Evolutionary conservation across 2,113 vertebrate genomes (phyloP), one percentile per base, ranked within the genome.

Genomic region (Rhabdomys dilectus): DNA sequence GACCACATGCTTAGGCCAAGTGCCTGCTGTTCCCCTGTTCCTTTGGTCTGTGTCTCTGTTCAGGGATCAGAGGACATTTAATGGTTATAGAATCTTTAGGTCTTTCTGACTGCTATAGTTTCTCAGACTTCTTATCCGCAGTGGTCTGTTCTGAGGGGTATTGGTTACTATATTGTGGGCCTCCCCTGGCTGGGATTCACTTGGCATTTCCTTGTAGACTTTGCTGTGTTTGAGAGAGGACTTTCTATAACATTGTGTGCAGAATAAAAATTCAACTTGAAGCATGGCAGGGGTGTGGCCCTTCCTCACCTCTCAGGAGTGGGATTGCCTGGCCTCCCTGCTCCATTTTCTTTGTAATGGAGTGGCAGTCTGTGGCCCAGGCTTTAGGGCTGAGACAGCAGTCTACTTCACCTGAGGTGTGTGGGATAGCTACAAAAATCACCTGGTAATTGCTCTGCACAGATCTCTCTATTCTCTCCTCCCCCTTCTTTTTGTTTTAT

Each of bases 131-230:
- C n/a, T 17, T 12, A 34, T 7, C 7, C 5, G 2, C 9, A 0
- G 21, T 7, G 45, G 19, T n/a, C 58, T 0, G 31, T 19, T 48
- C 16, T 62, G 66, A 17, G 3, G 6, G 16, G 2, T 0, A 1
- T 12, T 2, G 53, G 13, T 34, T 17, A 31, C 19, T 1, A 2
- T 0, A 31, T 3, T 17, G 88, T 17, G 26, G 42, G n/a, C 21
- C 15, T 4, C 0, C 29, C 48, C 11, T 8, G 13, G 13, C 31
- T 10, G 75, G 7, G 10, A 5, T 24, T 1, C 4, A 19, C 34
- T 21, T 72, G 66, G 5, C 7, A 24, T 34, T 7, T 58, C n/a
- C n/a, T 5, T 9, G 3, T 2, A 3, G 34, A 45, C 4, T 7
- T 1, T 0, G n/a, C 7, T 64, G 2, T 9, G 11, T 3, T 8